Conservation (phyloP, 2,888 invertebrate genomes). For the Torymus aiolomorphi region DNA sequence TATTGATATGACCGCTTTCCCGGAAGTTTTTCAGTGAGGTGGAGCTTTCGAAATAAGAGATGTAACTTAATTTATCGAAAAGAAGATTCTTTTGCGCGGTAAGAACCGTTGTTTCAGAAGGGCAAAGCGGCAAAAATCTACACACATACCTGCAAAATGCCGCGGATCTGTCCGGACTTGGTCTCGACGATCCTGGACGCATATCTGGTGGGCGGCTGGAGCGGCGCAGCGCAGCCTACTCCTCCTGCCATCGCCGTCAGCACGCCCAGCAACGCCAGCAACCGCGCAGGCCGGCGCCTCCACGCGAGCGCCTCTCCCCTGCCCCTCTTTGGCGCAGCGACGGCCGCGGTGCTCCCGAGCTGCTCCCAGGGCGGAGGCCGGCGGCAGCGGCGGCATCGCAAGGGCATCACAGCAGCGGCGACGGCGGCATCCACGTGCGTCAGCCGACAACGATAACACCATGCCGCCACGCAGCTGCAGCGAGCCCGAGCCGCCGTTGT, state of each 20-base stretch:
- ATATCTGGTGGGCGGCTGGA: slow-evolving; percentile 79
- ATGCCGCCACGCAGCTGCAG: slow-evolving; percentile 61
- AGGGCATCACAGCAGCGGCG: slow-evolving; percentile 66
- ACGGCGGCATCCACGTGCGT: slow-evolving; percentile 70
- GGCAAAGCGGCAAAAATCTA: too few relatives aligned
- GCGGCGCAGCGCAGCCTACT: slow-evolving; percentile 8
- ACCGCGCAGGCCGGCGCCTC: too few relatives aligned
- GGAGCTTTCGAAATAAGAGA: too few relatives aligned
- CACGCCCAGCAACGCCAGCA: too few relatives aligned
- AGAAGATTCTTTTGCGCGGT: too few relatives aligned
- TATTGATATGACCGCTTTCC: too few relatives aligned
- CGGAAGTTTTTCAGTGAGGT: too few relatives aligned
- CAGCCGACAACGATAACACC: slow-evolving; percentile 63
- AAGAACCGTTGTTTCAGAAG: too few relatives aligned
- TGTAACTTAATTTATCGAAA: too few relatives aligned
- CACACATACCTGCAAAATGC: slow-evolving; percentile 71
- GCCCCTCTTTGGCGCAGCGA: slow-evolving; percentile 40
- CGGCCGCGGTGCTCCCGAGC: slow-evolving; percentile 37
- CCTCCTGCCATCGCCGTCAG: neutral
- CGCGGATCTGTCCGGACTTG: slow-evolving; percentile 76
- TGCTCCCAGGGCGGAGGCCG: slow-evolving; percentile 66
- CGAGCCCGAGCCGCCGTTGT: neutral
- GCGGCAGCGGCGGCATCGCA: slow-evolving; percentile 74
- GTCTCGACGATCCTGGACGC: slow-evolving; percentile 89
- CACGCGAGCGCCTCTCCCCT: too few relatives aligned